phyloP scores from a whole-genome alignment of 2,888 invertebrate species.

The Meghimatium bilineatum region DNA sequence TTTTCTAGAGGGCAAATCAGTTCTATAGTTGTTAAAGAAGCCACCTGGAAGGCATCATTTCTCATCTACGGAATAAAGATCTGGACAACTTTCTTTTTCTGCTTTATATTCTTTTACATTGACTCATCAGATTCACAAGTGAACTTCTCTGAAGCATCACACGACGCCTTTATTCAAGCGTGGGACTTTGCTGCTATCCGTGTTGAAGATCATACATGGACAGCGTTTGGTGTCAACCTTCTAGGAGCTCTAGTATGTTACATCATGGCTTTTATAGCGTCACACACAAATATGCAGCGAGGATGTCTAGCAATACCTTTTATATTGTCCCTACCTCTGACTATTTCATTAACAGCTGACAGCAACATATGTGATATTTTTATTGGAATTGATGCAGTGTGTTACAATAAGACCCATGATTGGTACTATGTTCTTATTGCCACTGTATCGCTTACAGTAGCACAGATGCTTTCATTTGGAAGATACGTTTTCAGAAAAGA shows the following conservation, averaged over 20 bases:
- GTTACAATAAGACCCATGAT: not conserved
- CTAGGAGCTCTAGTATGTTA: slow-evolving; percentile 43
- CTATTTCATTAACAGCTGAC: slow-evolving; percentile 53
- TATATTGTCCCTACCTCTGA: slow-evolving; percentile 50
- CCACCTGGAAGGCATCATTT: slow-evolving; percentile 54
- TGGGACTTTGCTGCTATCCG: slow-evolving; percentile 44
- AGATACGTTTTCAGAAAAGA: slow-evolving; percentile 58
- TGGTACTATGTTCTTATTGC: slow-evolving; percentile 43
- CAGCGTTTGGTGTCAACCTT: slow-evolving; percentile 38
- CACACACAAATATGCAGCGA: slow-evolving; percentile 67
- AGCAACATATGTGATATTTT: slow-evolving; percentile 42
- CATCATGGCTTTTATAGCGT: slow-evolving; percentile 59
- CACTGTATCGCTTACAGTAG: slow-evolving; percentile 53
- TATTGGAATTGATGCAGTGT: not conserved
- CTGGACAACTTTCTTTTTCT: slow-evolving; percentile 51
- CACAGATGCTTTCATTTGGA: slow-evolving; percentile 59
- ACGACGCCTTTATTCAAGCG: slow-evolving; percentile 46
- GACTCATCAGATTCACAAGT: slow-evolving; percentile 46
- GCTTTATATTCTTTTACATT: slow-evolving; percentile 54
- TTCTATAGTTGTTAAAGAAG: not conserved
- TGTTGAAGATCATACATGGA: slow-evolving; percentile 14
- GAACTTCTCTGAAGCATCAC: slow-evolving; percentile 29
- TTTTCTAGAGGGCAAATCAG: not conserved
- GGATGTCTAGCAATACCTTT: slow-evolving; percentile 49
- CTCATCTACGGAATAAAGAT: slow-evolving; percentile 52